Base-by-base conservation (phyloP, 2,888 invertebrate genomes). In the Biston stratarius region DNA sequence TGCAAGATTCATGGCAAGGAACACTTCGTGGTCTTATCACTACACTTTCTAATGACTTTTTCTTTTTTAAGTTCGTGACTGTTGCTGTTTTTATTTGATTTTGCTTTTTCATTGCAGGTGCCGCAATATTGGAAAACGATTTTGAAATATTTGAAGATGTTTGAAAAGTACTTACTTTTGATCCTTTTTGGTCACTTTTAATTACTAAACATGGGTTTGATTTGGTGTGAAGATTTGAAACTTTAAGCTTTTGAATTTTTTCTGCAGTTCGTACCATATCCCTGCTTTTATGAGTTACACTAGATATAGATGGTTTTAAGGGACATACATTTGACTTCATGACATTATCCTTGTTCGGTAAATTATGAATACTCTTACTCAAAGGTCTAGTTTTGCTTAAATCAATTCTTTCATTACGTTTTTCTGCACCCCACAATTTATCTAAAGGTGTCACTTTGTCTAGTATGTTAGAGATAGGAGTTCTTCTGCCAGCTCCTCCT, bases 401-500 rank as follows among this genome's bases (percentile, higher is more conserved):
- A 75, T 92, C 91, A 60, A 92, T 90, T 12, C 87, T 87, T 82
- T 92, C 93, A 77, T 92, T 93, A 72, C 94, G 83, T 77, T 92
- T 93, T 77, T 94, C 93, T 58, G 92, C 85, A 77, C 91, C 89
- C 94, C 94, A 94, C 40, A 94, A 77, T 75, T 95, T 94, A 79
- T 96, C 95, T 76, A 95, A 90, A 3, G 95, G 84, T 34, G 94
- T 94, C 0, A 93, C 90, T 84, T 91, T 92, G 66, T 94, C 94
- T 64, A 94, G 80, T 75, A 94, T 94, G 74, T 90, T 94, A 9
- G 94, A 83, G 67, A 94, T 94, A 8, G 94, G 94, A 9, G 94
- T 94, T 79, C 86, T 88, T 77, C 94, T 84, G 34, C 94, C 94
- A 53, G 86, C 94, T 33, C 94, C 94, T 15, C 93, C 94, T 83